Evolutionary conservation across 1,140 invertebrate species (phyloP), one percentile per base, ranked within the genome.

Genomic region (Trichomalopsis sarcophagae): DNA sequence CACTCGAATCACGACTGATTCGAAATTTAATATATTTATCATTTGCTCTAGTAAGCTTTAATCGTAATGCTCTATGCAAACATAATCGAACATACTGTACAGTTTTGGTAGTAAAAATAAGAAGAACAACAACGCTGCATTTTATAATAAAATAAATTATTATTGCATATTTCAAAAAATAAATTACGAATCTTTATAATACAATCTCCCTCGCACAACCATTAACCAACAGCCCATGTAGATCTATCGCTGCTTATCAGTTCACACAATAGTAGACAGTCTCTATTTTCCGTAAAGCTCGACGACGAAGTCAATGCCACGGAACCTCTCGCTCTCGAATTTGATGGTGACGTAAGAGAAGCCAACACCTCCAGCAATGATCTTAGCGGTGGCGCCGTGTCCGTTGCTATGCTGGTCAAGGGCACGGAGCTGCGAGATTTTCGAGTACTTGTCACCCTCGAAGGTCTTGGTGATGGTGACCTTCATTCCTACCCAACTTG

Each of bases 391-490:
- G 21, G 87, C 89, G 13, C 89, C 87, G 0, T 89, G 86, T 68
- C 89, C 89, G 10, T 92, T 90, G 23, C 36, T 68, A 1, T 93
- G 88, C 83, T 94, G 94, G 79, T 93, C 93, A 9, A 93, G 92
- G 23, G 91, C 91, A 55, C 93, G 92, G 84, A 93, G 90, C 50
- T 93, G 92, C 33, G 90, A 91, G 40, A 93, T 93, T 62, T 83
- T 89, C 21, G 81, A 73, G 23, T 47, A 27, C 11, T 77, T 66
- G 44, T 84, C 68, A 27, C 81, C 81, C 7, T 74, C 11, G 30
- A 86, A 86, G 2, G 81, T 83, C 80, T 68, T 62, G 27, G 77
- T 75, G 6, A 75, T 0, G 1, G 50, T 75, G 1, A 75, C 74
- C 27, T 40, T 68, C 40, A 36, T 7, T 27, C 84, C 84, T 0